phyloP scores from a whole-genome alignment of 1,140 invertebrate species.

The Microplitis mediator region DNA sequence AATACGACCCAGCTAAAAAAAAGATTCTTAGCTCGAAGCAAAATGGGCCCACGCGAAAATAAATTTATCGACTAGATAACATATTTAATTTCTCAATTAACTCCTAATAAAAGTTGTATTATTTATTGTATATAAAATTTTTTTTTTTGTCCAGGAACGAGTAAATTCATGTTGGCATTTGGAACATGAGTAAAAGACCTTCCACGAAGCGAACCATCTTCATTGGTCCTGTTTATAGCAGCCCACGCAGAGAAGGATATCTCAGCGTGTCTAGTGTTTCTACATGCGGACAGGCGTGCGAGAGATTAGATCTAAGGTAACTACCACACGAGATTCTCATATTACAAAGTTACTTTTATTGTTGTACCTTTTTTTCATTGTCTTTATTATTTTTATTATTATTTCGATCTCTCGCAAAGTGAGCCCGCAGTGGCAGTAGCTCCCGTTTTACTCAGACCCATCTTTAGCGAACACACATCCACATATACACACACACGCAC shows the following conservation, averaged over 20 bases:
- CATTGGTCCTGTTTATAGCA: slow-evolving; percentile 14
- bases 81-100: no score
- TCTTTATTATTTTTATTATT: slow-evolving; percentile 3
- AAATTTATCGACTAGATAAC: no score
- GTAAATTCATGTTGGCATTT: no score
- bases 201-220: not conserved
- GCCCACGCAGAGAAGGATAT: not conserved
- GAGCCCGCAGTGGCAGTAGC: not conserved
- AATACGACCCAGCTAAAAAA: no score
- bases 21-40: no score
- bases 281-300: slow-evolving; percentile 49
- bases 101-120: no score
- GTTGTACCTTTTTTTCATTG: slow-evolving; percentile 4
- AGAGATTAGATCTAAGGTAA: slow-evolving; percentile 58
- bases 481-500: no score
- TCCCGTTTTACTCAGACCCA: not conserved
- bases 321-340: slow-evolving; percentile 56
- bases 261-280: slow-evolving; percentile 41
- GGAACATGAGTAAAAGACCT: not conserved
- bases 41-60: no score
- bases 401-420: not conserved
- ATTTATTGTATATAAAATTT: not conserved
- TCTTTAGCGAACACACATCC: not conserved
- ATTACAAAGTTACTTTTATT: slow-evolving; percentile 46
- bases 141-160: not conserved